These are phyloP conservation scores for Dufourea novaeangliae DNA, from an alignment of 1,140 invertebrate genomes.

Conservation along the genomic window DNA sequence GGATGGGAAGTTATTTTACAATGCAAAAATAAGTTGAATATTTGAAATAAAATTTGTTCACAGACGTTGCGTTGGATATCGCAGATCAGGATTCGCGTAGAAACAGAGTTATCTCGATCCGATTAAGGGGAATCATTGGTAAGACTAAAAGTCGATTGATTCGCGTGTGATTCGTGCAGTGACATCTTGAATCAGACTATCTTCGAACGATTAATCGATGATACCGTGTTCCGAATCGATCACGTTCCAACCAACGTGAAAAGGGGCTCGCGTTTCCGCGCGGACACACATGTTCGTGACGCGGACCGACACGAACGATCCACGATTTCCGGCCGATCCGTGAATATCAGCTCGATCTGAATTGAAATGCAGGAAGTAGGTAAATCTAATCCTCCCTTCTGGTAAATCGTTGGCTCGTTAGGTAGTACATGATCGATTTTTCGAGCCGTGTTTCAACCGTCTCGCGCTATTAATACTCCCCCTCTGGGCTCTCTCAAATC, in stretches of 20 bases:
- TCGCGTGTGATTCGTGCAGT: no score
- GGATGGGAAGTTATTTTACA: no score
- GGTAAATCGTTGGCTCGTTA: conserved; percentile 49
- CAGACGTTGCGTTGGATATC: no score
- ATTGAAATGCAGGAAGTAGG: conserved; percentile 45
- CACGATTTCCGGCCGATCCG: conserved; percentile 45
- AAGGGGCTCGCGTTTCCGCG: neutral
- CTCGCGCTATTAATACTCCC: neutral
- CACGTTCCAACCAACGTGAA: no score
- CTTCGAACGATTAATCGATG: no score
- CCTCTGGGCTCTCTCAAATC: neutral
- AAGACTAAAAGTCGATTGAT: no score
- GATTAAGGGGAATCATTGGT: conserved; percentile 13
- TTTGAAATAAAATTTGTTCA: no score
- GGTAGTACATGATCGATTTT: conserved; percentile 27
- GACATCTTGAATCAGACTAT: no score
- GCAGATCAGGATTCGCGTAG: no score
- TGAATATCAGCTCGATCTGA: conserved; percentile 37
- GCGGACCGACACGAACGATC: conserved; percentile 42
- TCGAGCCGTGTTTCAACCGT: neutral
- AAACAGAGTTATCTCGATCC: conserved; percentile 23
- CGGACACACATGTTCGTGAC: conserved; percentile 22
- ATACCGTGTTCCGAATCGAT: no score
- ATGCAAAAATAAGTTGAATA: no score
- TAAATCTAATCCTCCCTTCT: conserved; percentile 35